Evolutionary conservation across 1,140 invertebrate species (phyloP), one percentile per base, ranked within the genome.

Genomic region (Nylanderia fulva): DNA sequence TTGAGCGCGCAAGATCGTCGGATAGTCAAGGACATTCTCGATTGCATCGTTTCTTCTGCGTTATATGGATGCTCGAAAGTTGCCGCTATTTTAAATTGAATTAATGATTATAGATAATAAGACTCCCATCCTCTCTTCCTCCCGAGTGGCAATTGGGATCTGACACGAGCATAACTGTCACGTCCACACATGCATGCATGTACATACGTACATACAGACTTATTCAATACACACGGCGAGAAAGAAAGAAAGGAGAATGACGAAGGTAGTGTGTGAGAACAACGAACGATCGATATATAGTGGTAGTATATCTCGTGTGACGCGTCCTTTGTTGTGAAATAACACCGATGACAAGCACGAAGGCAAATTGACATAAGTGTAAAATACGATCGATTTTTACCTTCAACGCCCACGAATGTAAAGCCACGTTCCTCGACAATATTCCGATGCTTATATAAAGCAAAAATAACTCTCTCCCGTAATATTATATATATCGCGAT

Each of bases 251-350:
- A 66, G 33, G 36, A 66, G 21, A 66, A 66, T 42, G 36, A 66
- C 11, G 39, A 18, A 66, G 39, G 13, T 66, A 39, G 36, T 15
- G 5, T 48, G 45, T 39, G 36, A 66, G 33, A 66, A 66, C n/a
- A 66, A 66, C n/a, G n/a, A 39, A 39, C 13, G 21, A 7, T n/a
- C 63, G 33, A 66, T n/a, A 66, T n/a, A n/a, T 21, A 66, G 9
- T 39, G n/a, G 36, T 21, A 39, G 36, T 42, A 66, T 66, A 42
- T 66, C 36, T 21, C 11, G 36, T 39, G n/a, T 24, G 36, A n/a
- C 63, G 63, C 6, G 33, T 66, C 63, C 33, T 39, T 66, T 66
- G 63, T 42, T 66, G 63, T 66, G 63, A 66, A 66, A 66, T 42
- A 42, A 45, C 64, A 42, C 11, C 36, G 39, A 66, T 66, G 64